phyloP scores from a whole-genome alignment of 2,888 invertebrate genomes.

The Dicyrtoma fusca region DNA sequence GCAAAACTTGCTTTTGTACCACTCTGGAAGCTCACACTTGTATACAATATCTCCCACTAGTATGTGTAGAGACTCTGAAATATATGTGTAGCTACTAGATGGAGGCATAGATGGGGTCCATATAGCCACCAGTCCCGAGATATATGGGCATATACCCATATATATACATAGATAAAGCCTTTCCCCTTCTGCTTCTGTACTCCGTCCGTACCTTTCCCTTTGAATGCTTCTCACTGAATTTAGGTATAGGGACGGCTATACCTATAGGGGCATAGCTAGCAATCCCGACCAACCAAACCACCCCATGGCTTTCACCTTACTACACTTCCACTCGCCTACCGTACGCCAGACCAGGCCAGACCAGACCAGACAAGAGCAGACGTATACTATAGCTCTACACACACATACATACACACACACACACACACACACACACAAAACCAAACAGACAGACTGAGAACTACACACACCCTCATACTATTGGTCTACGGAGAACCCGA shows the following conservation, averaged over 20 bases:
- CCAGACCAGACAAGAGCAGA: too few relatives aligned
- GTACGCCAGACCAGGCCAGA: too few relatives aligned
- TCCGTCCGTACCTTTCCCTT: too few relatives aligned
- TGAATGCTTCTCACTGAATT: too few relatives aligned
- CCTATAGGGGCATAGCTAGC: neutral
- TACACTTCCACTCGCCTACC: neutral
- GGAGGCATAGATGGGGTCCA: too few relatives aligned
- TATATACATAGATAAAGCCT: neutral
- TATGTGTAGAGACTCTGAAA: too few relatives aligned
- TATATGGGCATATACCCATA: neutral
- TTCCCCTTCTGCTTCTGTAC: too few relatives aligned
- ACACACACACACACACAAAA: neutral
- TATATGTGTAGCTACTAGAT: too few relatives aligned
- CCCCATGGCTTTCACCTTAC: conserved; percentile 16
- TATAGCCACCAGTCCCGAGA: too few relatives aligned
- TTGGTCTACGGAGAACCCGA: neutral
- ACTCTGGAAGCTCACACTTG: conserved; percentile 27
- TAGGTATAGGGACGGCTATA: neutral
- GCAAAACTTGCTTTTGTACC: conserved; percentile 24
- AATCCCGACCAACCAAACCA: neutral
- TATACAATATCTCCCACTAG: conserved; percentile 1
- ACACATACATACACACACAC: too few relatives aligned
- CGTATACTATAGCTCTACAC: neutral
- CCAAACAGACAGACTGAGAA: neutral
- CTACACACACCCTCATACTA: neutral